A percentile compares a stretch with the other conserved stretches of the same genome.
Conservation (phyloP, 2,113 vertebrate genomes). For the Dermatemys mawii region DNA sequence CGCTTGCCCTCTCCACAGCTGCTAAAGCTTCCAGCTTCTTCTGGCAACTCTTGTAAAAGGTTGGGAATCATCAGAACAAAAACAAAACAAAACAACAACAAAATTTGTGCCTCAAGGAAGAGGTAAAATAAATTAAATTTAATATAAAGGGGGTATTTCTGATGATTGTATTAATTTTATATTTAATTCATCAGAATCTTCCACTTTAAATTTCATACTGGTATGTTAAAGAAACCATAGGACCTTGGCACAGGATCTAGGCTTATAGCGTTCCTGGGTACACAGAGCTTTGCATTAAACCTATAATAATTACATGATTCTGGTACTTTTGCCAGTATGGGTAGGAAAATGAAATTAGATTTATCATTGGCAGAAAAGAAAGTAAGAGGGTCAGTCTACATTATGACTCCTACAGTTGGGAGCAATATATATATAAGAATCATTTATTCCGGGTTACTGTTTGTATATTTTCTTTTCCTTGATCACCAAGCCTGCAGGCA, state of each 20-base stretch:
- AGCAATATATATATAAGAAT: background rate
- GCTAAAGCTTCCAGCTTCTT: too few relatives aligned
- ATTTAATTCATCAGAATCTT: background rate
- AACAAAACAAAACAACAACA: too few relatives aligned
- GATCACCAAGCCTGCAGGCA: background rate
- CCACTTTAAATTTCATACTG: background rate
- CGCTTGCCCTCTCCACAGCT: background rate
- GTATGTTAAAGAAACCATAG: fast-evolving
- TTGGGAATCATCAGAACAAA: too few relatives aligned
- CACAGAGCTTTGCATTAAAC: background rate
- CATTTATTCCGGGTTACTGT: background rate
- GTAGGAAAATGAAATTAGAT: background rate
- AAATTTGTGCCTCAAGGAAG: background rate
- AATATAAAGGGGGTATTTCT: background rate
- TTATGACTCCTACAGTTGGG: background rate
- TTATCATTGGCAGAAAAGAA: background rate
- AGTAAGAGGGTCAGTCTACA: background rate
- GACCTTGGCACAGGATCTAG: background rate
- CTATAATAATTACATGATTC: background rate
- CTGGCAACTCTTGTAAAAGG: too few relatives aligned
- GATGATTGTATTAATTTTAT: background rate
- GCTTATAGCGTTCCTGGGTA: background rate
- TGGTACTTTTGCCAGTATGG: background rate
- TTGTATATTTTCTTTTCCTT: background rate
- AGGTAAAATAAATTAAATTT: background rate